Evolutionary conservation across 2,888 invertebrate species (phyloP), one percentile per base, ranked within the genome.

Genomic region (Petrolisthes cinctipes): DNA sequence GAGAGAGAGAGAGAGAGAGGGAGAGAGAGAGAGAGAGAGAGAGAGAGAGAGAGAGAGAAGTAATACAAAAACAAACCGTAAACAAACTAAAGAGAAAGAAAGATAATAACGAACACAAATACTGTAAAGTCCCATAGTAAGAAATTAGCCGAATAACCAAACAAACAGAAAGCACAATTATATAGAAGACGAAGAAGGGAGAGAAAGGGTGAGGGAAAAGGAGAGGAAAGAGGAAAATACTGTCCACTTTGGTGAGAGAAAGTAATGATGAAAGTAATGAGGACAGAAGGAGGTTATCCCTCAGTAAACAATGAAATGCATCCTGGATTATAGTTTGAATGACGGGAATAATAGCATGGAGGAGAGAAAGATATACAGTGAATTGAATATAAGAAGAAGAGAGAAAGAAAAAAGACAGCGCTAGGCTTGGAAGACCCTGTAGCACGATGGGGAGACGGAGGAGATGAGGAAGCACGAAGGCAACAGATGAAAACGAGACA

Each of bases 11-110:
- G 23, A 76, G 23, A 76, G 23, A 76, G 76, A 76, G 76, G 23
- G 76, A 71, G 76, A 23, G 76, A n/a, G n/a, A 54, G 56, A 56
- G n/a, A 56, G 79, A 56, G 56, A 78, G 78, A 78, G 78, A 51
- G 75, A 73, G 20, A 73, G 75, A 73, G 17, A 73, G 20, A 73
- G 75, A 73, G 20, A 73, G 75, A 20, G 17, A 73, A 20, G 20
- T 37, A 78, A 17, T n/a, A 78, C 51, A 78, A 53, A 78, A 53
- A 78, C 51, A 53, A 37, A 78, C 51, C 17, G 53, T 51, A 53
- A 78, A 53, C 23, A 23, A 73, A 23, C 23, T 37, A 78, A 37
- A 78, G 78, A 51, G 7, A 37, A 53, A 37, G 37, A 78, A 37
- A 78, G 53, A 73, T 73, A 17, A 7, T 20, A 20, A 11, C 6